Evolutionary conservation across 2,797 vertebrate genomes (phyloP).

Genomic region (Hoplostethus mediterraneus): DNA sequence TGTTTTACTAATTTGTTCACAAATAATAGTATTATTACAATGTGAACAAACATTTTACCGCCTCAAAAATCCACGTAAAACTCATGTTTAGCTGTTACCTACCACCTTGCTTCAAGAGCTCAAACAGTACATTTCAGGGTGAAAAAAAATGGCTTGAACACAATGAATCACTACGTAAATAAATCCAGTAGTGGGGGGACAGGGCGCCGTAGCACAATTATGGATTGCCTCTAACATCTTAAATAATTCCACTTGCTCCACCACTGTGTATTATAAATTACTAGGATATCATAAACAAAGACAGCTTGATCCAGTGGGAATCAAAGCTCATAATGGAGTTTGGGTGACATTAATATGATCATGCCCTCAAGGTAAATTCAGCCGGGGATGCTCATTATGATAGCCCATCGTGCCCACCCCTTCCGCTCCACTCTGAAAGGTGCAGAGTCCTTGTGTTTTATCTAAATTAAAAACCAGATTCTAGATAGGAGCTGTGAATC

Average conservation of each 20-base stretch:
- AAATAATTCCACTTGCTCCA: background rate
- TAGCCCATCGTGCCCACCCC: conserved; percentile 34
- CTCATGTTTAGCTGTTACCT: background rate
- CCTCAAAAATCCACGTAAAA: background rate
- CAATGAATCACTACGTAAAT: background rate
- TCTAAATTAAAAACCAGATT: conserved; percentile 16
- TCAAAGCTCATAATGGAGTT: conserved; percentile 38
- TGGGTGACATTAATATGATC: conserved; percentile 38
- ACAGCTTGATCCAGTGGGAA: conserved; percentile 36
- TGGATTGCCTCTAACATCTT: background rate
- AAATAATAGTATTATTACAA: background rate
- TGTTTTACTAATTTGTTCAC: background rate
- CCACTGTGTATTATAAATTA: conserved; percentile 33
- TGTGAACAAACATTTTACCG: background rate
- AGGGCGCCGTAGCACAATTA: background rate
- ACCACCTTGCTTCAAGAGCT: no score
- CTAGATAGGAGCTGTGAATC: background rate
- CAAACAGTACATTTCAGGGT: no score
- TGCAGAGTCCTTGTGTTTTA: conserved; percentile 10
- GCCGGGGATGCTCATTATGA: conserved; percentile 53
- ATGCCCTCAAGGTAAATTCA: conserved; percentile 53
- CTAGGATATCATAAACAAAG: conserved; percentile 15
- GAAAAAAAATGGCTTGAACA: no score
- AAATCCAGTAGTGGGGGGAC: background rate
- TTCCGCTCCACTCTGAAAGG: conserved; percentile 35